Base-by-base conservation (phyloP, 2,888 invertebrate species). In the Caenorhabditis plicata region DNA sequence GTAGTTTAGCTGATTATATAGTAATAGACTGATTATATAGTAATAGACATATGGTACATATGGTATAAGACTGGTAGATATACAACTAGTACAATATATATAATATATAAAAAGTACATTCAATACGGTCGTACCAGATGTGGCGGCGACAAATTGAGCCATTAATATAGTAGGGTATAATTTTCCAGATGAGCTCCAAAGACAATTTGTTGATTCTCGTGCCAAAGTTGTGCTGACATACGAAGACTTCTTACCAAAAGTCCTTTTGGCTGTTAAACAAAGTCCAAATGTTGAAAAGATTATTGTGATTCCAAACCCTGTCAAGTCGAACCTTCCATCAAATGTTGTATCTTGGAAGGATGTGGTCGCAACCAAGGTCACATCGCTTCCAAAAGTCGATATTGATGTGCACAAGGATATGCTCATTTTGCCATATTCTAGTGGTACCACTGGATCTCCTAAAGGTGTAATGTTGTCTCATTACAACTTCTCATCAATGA, bases 391-490 rank as follows among this genome's bases (percentile, higher is more conserved):
- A 13, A 53, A 64, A 20, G 57, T 58, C 4, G 38, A 49, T 11
- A 61, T 68, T 38, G 62, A 69, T 35, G 52, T 69, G 40, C 51
- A 69, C 40, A 64, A 64, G 29, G 75, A 76, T 43, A 26, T 74
- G n/a, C 29, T 69, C 11, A 38, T 73, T 7, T 64, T 76, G 4
- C 76, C 76, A 7, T 76, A 74, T 48, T 76, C 75, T 4, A 70
- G 73, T 42, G 78, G 77, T 19, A 78, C 77, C 19, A 76, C 78
- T 13, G 78, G 78, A 27, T 52, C 71, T 22, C 75, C 78, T 9
- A 78, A 78, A 39, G 78, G 78, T 39, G 78, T 78, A 15, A 71
- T 77, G 73, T 62, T 75, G 27, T 69, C 68, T 20, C 77, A 78
- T 46, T 44, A 53, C 44, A 72, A 71, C 48, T 66, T 75, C 32